Evolutionary conservation across 2,888 invertebrate genomes (phyloP), one percentile per base, ranked within the genome.

Genomic region (Molorchus minor): DNA sequence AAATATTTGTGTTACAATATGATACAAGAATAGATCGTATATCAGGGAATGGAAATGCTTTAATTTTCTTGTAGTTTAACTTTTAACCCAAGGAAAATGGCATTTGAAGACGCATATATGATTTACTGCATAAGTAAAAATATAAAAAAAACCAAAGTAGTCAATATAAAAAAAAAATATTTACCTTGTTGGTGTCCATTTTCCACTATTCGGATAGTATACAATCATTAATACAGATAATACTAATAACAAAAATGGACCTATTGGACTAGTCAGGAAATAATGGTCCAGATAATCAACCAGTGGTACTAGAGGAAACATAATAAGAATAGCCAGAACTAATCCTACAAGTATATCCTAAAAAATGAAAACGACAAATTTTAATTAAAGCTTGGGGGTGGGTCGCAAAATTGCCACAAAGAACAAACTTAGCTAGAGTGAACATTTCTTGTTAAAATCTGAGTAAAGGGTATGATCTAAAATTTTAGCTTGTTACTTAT

Each of bases 111-210:
- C n/a, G n/a, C n/a, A n/a, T n/a, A n/a, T n/a, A n/a, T n/a, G n/a
- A n/a, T n/a, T n/a, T n/a, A n/a, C n/a, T n/a, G n/a, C n/a, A n/a
- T n/a, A n/a, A n/a, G n/a, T n/a, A n/a, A n/a, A n/a, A n/a, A n/a
- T n/a, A n/a, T n/a, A n/a, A n/a, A n/a, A n/a, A n/a, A n/a, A n/a
- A n/a, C n/a, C n/a, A n/a, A n/a, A n/a, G n/a, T n/a, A n/a, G n/a
- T n/a, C n/a, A n/a, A n/a, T n/a, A n/a, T n/a, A 17, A 10, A 12
- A 13, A 17, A 10, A 12, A 16, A 43, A 13, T 1, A 25, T 12
- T 76, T 81, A 91, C 92, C 91, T 88, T 13, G 95, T 94, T 4
- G 95, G 94, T 51, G 94, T 95, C 94, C 95, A 95, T 73, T 88
- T 89, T 68, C 91, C 89, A 47, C 92, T 88, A 65, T 87, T 86